Evolutionary conservation across 2,113 vertebrate species (phyloP), one percentile per base, ranked within the genome.

Genomic region (Anguilla japonica): DNA sequence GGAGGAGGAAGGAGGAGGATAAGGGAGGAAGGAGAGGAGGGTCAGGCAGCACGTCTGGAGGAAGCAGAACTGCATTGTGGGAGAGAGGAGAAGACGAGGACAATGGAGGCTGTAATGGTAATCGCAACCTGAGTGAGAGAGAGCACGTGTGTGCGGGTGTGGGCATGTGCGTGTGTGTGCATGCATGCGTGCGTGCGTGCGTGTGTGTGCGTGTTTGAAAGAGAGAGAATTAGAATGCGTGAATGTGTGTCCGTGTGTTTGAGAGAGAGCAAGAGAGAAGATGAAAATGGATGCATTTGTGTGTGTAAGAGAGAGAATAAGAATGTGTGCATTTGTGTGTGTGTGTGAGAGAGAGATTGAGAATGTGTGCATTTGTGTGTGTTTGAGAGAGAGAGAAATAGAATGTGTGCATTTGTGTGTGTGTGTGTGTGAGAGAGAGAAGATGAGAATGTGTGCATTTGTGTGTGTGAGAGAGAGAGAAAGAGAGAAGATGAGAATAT

Each of bases 151-250:
- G 29, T 79, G 71, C 16, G n/a, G 81, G 67, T 83, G 86, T 71
- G 85, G 88, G 82, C 53, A 11, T 56, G 46, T n/a, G 81, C 29
- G 29, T 29, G 50, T n/a, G 43, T 29, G 81, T 87, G 53, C 67
- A 46, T 39, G 87, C 46, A 11, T 83, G 29, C 57, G 63, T 14
- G 29, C 57, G 79, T 79, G 86, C 79, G 41, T 4, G 43, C 8
- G 43, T 46, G 43, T 46, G 46, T 85, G 39, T 85, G 85, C 56
- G 71, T 50, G 81, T 89, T 4, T 22, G 39, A 15, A 80, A 46
- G 9, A 46, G 43, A 46, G 43, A 46, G 2, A 1, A 46, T 46
- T 0, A 46, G 2, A 46, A 6, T 46, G 43, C 1, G 5, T 46
- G 43, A 0, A 46, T 46, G 0, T 46, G 43, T 46, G 43, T 46